Evolutionary conservation across 2,888 invertebrate species (phyloP).

Genomic region (Corythucha ciliata): DNA sequence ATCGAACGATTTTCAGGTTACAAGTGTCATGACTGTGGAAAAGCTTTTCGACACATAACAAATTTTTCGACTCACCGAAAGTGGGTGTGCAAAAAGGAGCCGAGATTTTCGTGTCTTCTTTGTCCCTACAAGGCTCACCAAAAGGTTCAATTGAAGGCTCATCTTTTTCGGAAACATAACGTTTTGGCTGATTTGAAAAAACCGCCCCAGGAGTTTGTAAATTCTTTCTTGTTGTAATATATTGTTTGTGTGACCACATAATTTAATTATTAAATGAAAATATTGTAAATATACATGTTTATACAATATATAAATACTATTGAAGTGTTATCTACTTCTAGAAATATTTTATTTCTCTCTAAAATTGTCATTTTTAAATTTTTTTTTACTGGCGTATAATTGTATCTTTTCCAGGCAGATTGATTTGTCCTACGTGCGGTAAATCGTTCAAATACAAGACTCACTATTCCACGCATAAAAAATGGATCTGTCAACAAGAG

Average conservation of each 20-base stretch:
- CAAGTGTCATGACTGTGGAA: constrained; percentile 26
- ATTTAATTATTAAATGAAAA: not conserved
- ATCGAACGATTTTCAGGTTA: constrained; percentile 26
- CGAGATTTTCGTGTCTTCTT: constrained; percentile 23
- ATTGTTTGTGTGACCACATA: too few relatives aligned
- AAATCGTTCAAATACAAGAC: constrained; percentile 30
- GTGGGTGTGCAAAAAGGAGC: constrained; percentile 29
- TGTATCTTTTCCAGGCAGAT: too few relatives aligned
- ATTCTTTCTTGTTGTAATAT: too few relatives aligned
- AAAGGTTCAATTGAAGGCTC: constrained; percentile 24
- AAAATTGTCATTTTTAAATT: not conserved
- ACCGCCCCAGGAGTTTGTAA: not conserved
- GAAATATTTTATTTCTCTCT: not conserved
- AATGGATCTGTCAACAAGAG: constrained; percentile 38
- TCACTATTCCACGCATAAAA: constrained; percentile 35
- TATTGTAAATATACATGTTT: not conserved
- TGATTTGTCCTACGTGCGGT: constrained; percentile 26
- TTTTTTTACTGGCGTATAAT: constrained; percentile 3
- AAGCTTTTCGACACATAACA: constrained; percentile 26
- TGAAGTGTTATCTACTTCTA: not conserved
- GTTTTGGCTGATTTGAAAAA: constrained; percentile 2
- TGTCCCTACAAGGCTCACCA: constrained; percentile 27
- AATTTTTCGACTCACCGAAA: constrained; percentile 27
- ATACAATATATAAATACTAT: not conserved
- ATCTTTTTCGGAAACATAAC: constrained; percentile 22